Percentiles rank a stretch among this genome's conserved stretches.
phyloP scores from a whole-genome alignment of 2,888 invertebrate species.

The Leptopterna dolabrata region DNA sequence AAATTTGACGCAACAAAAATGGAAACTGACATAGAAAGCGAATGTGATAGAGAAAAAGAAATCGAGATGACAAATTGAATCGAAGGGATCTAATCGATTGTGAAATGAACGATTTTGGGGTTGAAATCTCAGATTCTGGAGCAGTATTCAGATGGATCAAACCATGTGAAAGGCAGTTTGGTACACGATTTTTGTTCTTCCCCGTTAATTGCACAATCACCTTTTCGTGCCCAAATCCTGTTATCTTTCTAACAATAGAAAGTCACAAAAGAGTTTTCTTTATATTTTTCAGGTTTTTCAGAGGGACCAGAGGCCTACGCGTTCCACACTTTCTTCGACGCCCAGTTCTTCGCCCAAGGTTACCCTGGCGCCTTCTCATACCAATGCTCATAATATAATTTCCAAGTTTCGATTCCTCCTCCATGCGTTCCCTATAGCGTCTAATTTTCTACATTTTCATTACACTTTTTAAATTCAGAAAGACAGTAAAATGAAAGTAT shows the following conservation, averaged over 20 bases:
- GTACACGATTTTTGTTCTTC: no score
- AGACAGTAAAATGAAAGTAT: background rate
- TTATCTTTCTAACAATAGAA: background rate
- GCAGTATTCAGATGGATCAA: no score
- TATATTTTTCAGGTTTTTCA: background rate
- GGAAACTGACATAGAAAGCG: no score
- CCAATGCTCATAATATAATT: conserved; percentile 49
- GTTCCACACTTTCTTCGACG: conserved; percentile 55
- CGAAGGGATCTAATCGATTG: no score
- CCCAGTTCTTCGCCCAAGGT: conserved; percentile 57
- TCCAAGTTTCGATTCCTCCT: background rate
- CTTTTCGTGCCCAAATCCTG: no score
- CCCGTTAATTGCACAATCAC: no score
- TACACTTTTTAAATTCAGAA: conserved; percentile 14
- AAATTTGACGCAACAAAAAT: no score
- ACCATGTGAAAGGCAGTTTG: no score
- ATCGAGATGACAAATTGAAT: no score
- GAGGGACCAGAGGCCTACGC: background rate
- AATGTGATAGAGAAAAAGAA: no score
- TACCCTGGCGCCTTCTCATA: conserved; percentile 55
- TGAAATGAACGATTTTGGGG: no score
- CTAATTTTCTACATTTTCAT: conserved; percentile 43
- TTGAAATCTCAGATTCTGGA: no score
- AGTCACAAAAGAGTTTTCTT: background rate
- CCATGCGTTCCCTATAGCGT: conserved; percentile 7